Conservation (phyloP, 2,888 invertebrate species). For the Ephialtes manifestator region DNA sequence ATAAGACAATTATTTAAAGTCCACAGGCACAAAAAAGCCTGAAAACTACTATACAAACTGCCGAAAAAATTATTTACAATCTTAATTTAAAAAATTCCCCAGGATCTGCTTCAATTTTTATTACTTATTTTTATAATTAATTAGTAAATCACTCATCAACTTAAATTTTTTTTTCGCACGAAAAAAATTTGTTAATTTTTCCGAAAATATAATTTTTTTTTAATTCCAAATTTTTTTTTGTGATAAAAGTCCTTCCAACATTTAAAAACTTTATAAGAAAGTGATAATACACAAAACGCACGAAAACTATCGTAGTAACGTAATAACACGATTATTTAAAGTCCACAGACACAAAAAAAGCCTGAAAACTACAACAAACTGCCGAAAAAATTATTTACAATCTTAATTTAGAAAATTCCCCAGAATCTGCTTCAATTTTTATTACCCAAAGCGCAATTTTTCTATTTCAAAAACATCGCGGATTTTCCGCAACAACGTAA, state of each 20-base stretch:
- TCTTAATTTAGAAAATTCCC: background rate
- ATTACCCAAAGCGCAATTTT: background rate
- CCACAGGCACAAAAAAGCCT: background rate
- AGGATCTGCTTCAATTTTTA: too few species aligned
- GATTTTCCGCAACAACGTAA: background rate
- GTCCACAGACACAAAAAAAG: background rate
- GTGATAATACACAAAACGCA: too few species aligned
- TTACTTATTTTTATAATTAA: too few species aligned
- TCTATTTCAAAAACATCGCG: background rate
- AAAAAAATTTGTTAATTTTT: too few species aligned
- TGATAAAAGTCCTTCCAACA: too few species aligned
- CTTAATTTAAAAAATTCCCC: too few species aligned
- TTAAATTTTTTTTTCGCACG: too few species aligned
- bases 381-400: background rate
- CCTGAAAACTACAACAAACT: background rate
- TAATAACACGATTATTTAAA: constrained; percentile 2
- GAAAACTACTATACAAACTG: background rate
- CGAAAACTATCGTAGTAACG: background rate
- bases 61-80: background rate
- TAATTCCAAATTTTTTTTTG: too few species aligned
- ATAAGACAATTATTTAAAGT: background rate
- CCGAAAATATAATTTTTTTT: too few species aligned
- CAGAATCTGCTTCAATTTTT: background rate
- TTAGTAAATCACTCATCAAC: too few species aligned
- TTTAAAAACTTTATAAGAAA: too few species aligned